Evolutionary conservation across 2,797 vertebrate species (phyloP).

Genomic region (Paramormyrops hopkinsi): DNA sequence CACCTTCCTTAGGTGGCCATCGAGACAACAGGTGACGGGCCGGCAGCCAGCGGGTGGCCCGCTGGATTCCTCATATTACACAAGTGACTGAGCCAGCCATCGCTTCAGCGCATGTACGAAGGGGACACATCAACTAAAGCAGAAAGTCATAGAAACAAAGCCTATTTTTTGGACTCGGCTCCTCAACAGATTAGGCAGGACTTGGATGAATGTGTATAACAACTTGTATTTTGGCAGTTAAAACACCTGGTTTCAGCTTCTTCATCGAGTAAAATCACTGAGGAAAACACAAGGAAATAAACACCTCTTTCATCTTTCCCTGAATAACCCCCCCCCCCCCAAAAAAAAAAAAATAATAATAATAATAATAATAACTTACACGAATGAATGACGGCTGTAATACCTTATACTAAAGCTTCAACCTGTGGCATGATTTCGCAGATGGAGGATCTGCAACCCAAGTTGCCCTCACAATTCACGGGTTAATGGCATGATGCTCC

Average conservation of each 20-base stretch:
- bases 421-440: background rate
- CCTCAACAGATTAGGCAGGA: background rate
- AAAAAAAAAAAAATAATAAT: no score
- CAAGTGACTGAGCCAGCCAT: background rate
- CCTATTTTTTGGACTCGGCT: background rate
- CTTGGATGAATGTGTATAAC: background rate
- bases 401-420: background rate
- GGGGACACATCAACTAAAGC: background rate
- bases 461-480: background rate
- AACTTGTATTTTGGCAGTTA: conserved; percentile 31
- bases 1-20: background rate
- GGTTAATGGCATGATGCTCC: background rate
- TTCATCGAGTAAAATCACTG: background rate
- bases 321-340: background rate
- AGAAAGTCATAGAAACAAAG: background rate
- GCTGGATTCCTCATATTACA: background rate
- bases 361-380: background rate
- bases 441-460: background rate
- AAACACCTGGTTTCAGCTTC: conserved; percentile 26
- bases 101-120: background rate
- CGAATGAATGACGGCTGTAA: background rate
- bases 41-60: background rate
- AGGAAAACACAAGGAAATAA: background rate
- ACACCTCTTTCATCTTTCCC: background rate
- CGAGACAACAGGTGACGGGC: conserved; percentile 10